These are phyloP conservation scores for Girardinichthys multiradiatus DNA, from an alignment of 2,113 vertebrate genomes.

Conservation along the genomic window DNA sequence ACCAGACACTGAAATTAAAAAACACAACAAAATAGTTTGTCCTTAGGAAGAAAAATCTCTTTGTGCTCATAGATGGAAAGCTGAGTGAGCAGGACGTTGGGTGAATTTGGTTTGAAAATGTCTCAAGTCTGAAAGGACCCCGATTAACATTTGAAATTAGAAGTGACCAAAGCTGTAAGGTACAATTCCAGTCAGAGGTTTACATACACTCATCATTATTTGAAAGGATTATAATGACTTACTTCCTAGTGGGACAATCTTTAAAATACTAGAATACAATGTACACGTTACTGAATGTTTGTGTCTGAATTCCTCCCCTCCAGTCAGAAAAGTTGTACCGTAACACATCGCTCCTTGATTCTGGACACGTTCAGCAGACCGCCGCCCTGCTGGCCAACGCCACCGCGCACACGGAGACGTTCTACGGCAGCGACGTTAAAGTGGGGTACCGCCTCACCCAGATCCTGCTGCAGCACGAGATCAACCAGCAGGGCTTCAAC, in stretches of 20 bases:
- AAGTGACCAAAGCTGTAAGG: too few relatives aligned
- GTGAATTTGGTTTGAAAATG: background rate
- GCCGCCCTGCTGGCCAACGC: constrained; percentile 87
- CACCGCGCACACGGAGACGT: constrained; percentile 77
- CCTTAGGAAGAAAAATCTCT: too few relatives aligned
- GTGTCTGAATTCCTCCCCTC: background rate
- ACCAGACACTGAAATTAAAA: too few relatives aligned
- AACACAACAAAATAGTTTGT: background rate
- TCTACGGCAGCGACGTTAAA: constrained; percentile 91
- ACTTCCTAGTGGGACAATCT: background rate
- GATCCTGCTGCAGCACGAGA: constrained; percentile 88
- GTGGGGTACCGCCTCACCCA: constrained; percentile 87
- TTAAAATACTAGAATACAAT: background rate
- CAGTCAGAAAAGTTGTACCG: constrained; percentile 84
- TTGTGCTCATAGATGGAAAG: too few relatives aligned
- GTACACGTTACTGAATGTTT: background rate
- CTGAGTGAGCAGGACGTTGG: background rate
- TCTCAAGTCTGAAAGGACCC: background rate
- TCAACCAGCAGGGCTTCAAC: constrained; percentile 87
- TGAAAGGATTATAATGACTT: background rate
- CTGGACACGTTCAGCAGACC: constrained; percentile 78
- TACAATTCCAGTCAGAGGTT: too few relatives aligned
- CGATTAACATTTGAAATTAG: background rate
- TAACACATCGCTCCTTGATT: constrained; percentile 84
- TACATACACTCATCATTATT: background rate